A percentile compares a stretch with the other conserved stretches of the same genome.
Conservation (phyloP, 2,888 invertebrate species). For the Ormia ochracea region DNA sequence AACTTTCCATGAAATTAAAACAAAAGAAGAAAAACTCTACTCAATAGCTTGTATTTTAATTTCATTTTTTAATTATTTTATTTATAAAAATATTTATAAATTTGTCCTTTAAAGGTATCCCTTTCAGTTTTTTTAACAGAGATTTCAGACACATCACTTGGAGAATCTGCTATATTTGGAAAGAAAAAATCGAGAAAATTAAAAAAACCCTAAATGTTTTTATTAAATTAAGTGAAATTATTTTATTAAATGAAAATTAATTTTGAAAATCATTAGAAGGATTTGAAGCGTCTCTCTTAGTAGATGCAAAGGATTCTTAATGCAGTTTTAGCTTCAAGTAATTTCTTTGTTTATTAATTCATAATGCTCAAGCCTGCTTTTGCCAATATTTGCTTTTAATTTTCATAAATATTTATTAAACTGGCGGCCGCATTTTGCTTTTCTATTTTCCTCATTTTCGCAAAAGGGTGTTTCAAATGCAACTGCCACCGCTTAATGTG, state of each 20-base stretch:
- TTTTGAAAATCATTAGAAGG: no score
- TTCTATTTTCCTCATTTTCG: constrained; percentile 37
- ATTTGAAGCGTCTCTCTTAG: no score
- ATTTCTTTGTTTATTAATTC: not conserved
- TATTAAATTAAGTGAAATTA: no score
- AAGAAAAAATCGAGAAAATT: no score
- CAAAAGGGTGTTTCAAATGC: constrained; percentile 24
- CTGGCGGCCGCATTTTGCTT: constrained; percentile 28
- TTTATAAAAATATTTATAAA: no score
- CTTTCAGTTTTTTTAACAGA: no score
- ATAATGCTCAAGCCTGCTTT: not conserved
- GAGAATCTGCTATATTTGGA: no score
- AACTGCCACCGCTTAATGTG: not conserved
- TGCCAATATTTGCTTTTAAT: constrained; percentile 54
- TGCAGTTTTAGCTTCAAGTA: not conserved
- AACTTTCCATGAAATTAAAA: not conserved
- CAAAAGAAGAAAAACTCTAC: not conserved
- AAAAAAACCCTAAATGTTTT: no score
- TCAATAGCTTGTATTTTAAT: not conserved
- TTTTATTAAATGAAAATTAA: no score
- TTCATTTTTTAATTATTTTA: no score
- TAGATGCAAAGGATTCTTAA: not conserved
- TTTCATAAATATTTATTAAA: constrained; percentile 61
- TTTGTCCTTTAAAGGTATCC: no score
- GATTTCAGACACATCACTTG: no score